These are phyloP conservation scores for Vulpes ferrilata DNA, from an alignment of 2,113 vertebrate species.

Conservation along the genomic window DNA sequence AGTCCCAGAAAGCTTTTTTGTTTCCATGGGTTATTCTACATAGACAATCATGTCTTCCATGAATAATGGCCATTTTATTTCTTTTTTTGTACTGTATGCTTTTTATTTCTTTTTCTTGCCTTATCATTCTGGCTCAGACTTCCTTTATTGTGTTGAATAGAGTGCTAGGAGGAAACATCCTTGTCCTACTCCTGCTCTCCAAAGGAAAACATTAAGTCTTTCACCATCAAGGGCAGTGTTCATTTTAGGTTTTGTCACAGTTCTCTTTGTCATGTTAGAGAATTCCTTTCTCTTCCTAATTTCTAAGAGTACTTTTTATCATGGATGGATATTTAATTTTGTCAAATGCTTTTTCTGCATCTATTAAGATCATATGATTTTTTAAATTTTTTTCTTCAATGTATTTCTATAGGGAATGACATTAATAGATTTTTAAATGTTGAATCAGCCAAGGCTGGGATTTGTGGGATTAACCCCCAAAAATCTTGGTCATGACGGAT, in stretches of 20 bases:
- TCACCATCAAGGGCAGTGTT: background rate
- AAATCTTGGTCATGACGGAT: background rate
- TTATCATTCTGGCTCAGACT: background rate
- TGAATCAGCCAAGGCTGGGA: background rate
- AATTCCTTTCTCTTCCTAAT: too few species aligned
- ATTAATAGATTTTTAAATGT: background rate
- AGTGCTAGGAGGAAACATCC: background rate
- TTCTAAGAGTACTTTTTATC: background rate
- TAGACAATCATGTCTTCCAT: too few species aligned
- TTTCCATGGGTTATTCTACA: background rate
- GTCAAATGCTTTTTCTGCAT: background rate
- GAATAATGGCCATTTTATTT: background rate
- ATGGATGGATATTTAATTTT: background rate
- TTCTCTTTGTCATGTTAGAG: background rate
- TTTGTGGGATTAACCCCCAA: background rate
- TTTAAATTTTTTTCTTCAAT: background rate
- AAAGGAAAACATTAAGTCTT: background rate
- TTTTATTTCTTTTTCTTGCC: background rate
- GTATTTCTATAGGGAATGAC: background rate
- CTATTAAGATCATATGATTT: background rate
- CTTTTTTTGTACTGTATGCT: background rate
- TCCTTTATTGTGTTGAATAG: background rate
- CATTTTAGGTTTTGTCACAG: background rate
- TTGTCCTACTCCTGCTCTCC: too few species aligned
- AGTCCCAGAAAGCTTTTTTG: background rate